Base-by-base conservation (phyloP, 2,888 invertebrate species). In the Prosopocoilus inquinatus region DNA sequence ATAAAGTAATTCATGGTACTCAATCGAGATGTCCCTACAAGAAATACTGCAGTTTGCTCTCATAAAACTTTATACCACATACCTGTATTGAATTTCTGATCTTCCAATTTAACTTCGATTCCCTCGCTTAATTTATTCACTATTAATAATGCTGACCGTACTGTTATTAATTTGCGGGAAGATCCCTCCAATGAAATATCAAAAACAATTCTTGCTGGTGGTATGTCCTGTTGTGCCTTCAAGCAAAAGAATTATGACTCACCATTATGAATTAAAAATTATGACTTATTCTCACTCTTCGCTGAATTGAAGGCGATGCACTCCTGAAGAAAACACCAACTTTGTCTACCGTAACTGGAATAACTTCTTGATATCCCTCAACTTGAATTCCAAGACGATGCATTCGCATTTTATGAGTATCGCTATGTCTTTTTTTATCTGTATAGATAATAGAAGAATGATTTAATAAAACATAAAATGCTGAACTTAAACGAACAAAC, bases 291-390 rank as follows among this genome's bases (percentile, higher is more conserved):
- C 68, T 64, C 65, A 74, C 73, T 50, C 70, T 66, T 58, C 65
- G 64, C 57, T 74, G 70, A 44, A 72, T 63, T 58, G 79, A 77
- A 7, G 80, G 75, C 33, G 71, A 75, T 0, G 87, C 84, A 60
- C 86, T 84, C n/a, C 93, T 79, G 74, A 97, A 98, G 80, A 90
- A 98, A 41, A 91, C 86, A 2, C 98, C 98, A 15, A 97, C 96
- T 75, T 92, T 89, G 78, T 99, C 98, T 0, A 99, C 92, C 7
- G 95, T 92, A 11, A 99, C 90, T 1, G 97, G 94, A 64, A 89
- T 87, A 48, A 94, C 85, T 64, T 84, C 80, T 61, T 88, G 84
- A 95, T 96, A 98, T 49, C 94, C 95, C 64, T 94, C 91, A 15
- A 98, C 89, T 50, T 90, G 84, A 36, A 97, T 90, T 38, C 89